These are phyloP conservation scores for Lymantria monacha DNA, from an alignment of 2,888 invertebrate species.

Conservation along the genomic window DNA sequence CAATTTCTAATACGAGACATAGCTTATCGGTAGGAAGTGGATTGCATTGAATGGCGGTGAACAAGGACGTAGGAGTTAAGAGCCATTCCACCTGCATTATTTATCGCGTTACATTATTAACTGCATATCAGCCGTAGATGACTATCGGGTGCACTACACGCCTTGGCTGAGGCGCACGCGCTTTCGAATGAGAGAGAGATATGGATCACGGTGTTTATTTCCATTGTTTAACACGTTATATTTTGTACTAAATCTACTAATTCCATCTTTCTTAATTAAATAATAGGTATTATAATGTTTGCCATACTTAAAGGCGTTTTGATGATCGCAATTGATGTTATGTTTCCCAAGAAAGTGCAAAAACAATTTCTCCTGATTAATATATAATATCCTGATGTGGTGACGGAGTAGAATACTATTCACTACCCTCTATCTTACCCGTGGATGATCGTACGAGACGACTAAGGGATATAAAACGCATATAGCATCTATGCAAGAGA, in stretches of 20 bases:
- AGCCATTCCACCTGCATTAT: conserved; percentile 71
- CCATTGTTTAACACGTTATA: conserved; percentile 34
- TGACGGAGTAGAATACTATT: too few relatives aligned
- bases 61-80: conserved; percentile 47
- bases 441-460: too few relatives aligned
- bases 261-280: too few relatives aligned
- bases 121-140: conserved; percentile 74
- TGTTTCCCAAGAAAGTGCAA: too few relatives aligned
- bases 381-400: too few relatives aligned
- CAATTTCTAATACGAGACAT: conserved; percentile 59
- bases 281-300: too few relatives aligned
- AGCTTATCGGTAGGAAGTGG: conserved; percentile 47
- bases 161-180: conserved; percentile 68
- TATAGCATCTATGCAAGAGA: too few relatives aligned
- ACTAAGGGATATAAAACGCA: too few relatives aligned
- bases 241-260: not conserved
- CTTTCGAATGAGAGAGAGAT: conserved; percentile 65
- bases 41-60: conserved; percentile 49
- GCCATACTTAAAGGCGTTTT: too few relatives aligned
- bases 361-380: too few relatives aligned
- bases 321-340: too few relatives aligned
- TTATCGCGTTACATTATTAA: conserved; percentile 78
- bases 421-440: too few relatives aligned
- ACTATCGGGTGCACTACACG: conserved; percentile 72
- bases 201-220: conserved; percentile 49